Conservation (phyloP, 2,113 vertebrate species). For the Catharus fuscescens region DNA sequence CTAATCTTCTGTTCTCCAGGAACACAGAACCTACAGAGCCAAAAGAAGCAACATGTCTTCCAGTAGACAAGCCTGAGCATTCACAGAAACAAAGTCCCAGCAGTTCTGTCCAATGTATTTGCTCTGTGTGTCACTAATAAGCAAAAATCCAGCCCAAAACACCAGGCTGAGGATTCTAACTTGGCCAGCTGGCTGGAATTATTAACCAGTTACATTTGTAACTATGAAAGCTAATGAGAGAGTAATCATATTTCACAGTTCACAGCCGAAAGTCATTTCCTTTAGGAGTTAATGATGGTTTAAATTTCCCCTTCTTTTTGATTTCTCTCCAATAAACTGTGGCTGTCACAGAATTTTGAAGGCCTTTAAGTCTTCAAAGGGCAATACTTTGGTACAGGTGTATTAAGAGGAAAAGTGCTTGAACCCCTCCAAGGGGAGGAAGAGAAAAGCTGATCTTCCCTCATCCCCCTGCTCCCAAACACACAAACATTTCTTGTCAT, state of each 20-base stretch:
- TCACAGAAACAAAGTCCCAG: neutral
- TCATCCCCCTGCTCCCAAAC: neutral
- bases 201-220: neutral
- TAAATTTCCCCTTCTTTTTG: neutral
- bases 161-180: neutral
- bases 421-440: neutral
- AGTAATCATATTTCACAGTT: neutral
- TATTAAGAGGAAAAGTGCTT: neutral
- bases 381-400: neutral
- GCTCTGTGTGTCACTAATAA: neutral
- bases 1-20: neutral
- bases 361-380: neutral
- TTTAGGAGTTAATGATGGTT: neutral
- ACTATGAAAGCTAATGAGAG: conserved; percentile 9
- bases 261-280: neutral
- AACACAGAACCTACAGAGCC: neutral
- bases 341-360: neutral
- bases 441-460: neutral
- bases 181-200: neutral
- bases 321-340: neutral
- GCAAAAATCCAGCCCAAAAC: neutral
- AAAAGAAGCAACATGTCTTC: neutral
- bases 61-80: neutral
- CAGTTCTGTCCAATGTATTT: neutral
- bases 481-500: neutral